These are phyloP conservation scores for Leptinotarsa peninsularis DNA, from an alignment of 2,888 invertebrate species.

Conservation along the genomic window DNA sequence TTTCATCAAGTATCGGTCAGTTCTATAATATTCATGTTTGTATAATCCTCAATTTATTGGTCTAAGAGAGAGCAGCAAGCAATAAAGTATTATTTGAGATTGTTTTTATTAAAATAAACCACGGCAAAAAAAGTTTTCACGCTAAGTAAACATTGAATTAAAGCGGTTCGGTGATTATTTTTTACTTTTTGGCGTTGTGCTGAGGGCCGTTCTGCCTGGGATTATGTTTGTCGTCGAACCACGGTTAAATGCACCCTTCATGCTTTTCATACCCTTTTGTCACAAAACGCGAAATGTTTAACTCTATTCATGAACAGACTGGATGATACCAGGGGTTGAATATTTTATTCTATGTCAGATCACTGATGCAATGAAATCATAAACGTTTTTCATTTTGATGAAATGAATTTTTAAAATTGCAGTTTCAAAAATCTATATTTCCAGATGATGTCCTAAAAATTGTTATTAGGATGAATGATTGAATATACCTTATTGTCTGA, in stretches of 20 bases:
- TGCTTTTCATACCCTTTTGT: constrained; percentile 36
- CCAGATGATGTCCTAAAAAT: too few relatives aligned
- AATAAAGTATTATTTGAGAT: neutral
- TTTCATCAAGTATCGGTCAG: too few relatives aligned
- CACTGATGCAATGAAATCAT: neutral
- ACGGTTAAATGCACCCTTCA: constrained; percentile 46
- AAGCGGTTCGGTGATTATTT: constrained; percentile 35
- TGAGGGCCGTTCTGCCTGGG: constrained; percentile 36
- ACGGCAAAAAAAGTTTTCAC: neutral
- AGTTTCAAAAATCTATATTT: too few relatives aligned
- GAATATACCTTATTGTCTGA: too few relatives aligned
- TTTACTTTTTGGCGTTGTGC: constrained; percentile 25
- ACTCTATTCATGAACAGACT: constrained; percentile 31
- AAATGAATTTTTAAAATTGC: too few relatives aligned
- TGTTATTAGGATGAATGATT: too few relatives aligned
- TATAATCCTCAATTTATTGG: too few relatives aligned
- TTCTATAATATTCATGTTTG: too few relatives aligned
- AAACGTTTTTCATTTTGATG: too few relatives aligned
- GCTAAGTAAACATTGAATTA: neutral
- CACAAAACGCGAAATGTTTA: constrained; percentile 40
- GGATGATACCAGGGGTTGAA: neutral
- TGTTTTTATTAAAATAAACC: neutral
- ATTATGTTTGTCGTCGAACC: constrained; percentile 37
- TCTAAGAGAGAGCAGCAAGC: neutral
- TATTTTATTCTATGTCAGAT: neutral